Base-by-base conservation (phyloP, 2,888 invertebrate species). In the Lasioglossum calceatum region DNA sequence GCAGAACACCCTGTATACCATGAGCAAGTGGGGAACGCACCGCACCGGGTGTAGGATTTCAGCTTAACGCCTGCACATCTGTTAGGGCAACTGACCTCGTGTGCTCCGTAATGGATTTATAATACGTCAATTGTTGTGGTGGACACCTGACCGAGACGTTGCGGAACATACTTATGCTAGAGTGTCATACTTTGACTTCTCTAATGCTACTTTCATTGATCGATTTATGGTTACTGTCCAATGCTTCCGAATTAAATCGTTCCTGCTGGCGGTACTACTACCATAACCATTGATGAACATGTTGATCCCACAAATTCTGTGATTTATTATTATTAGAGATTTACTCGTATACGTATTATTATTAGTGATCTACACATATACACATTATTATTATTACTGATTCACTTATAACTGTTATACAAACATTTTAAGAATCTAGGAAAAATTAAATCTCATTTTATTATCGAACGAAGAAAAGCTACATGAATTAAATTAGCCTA, bases 51-150 rank as follows among this genome's bases (percentile, higher is more conserved):
- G 14, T 77, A 36, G 39, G 5, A 72, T 39, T 76, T 77, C 71
- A 72, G 19, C 16, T 50, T 73, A 71, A 58, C 70, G 54, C 67
- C 4, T 23, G 67, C 67, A 70, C 67, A 70, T 70, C 67, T 70
- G 67, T 70, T 70, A 70, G 36, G 67, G 67, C 10, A 70, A 70
- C 67, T 70, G 67, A 70, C 67, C 67, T 19, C 67, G 36, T 70
- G 23, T 36, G 67, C 36, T 39, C 36, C 36, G 36, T 70, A 70
- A 70, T 70, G 67, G 67, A 23, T 70, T 70, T 70, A 70, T 70
- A 36, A 70, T 70, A 70, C 67, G 67, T 70, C 67, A 36, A 70
- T 70, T 70, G 67, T 70, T 70, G 67, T 39, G 36, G 36, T 36
- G 67, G 23, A 70, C 67, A 70, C 67, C 67, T 70, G 67, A 70